Conservation (phyloP, 2,888 invertebrate species). For the Erynnis tages region DNA sequence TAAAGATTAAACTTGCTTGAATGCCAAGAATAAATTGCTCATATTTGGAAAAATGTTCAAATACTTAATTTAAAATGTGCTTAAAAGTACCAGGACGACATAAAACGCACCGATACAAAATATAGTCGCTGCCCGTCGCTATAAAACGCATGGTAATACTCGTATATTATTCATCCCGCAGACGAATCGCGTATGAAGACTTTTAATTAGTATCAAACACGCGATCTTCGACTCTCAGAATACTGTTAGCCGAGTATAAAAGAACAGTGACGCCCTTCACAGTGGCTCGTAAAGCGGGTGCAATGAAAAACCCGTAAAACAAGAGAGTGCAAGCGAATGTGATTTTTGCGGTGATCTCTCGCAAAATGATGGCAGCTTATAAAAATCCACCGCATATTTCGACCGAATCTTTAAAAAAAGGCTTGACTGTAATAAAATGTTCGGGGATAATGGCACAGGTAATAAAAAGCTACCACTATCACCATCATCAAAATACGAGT, state of each 20-base stretch:
- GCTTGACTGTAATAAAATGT: constrained; percentile 11
- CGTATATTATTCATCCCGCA: constrained; percentile 55
- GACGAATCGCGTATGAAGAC: constrained; percentile 68
- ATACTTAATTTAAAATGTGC: too few species aligned
- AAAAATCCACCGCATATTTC: constrained; percentile 31
- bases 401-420: constrained; percentile 18
- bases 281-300: constrained; percentile 68
- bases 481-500: too few species aligned
- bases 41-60: too few species aligned
- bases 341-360: constrained; percentile 53
- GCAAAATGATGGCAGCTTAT: constrained; percentile 37
- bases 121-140: constrained; percentile 30
- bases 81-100: constrained; percentile 1
- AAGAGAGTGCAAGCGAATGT: constrained; percentile 62
- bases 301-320: constrained; percentile 75
- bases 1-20: too few species aligned
- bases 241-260: constrained; percentile 58
- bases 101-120: constrained; percentile 4
- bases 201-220: constrained; percentile 75
- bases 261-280: constrained; percentile 63
- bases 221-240: constrained; percentile 60
- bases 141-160: constrained; percentile 49
- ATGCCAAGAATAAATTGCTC: too few species aligned
- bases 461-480: too few species aligned
- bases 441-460: neutral